Base-by-base conservation (phyloP, 2,797 vertebrate species). In the Anomalospiza imberbis region DNA sequence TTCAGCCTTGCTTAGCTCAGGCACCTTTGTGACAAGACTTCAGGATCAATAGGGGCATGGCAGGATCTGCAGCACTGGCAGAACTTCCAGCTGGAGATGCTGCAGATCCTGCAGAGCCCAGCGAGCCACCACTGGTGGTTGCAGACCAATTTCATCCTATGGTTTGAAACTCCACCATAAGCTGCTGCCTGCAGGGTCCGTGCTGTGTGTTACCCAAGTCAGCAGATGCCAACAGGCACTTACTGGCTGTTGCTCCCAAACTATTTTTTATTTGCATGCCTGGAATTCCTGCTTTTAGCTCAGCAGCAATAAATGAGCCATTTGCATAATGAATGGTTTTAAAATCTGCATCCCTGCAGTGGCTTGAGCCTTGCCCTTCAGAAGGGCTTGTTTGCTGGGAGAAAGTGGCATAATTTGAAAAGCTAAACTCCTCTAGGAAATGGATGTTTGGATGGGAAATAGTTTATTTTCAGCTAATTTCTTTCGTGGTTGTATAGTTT, bases 311-410 rank as follows among this genome's bases (percentile, higher is more conserved):
- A 93, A 94, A 86, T 31, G 88, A 95, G 55, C 88, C 29, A 83
- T 94, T 95, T 95, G 96, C 93, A 95, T 95, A 94, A 93, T 92
- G 84, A 96, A 83, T 63, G 88, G 94, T 29, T 93, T 87, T 34
- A 60, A 87, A 72, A 81, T 47, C 78, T 44, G 68, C 58, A 65
- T 51, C 90, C 78, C 81, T 55, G 71, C 82, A 17, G 76, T 76
- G 79, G 51, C 80, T 85, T 63, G 48, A 88, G 91, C 92, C 81
- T 76, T 88, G 86, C 88, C 92, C 85, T 93, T 90, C 86, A 79
- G 53, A 82, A 79, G 45, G 57, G 48, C 22, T 80, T 34, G 48
- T 78, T 89, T 78, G 54, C 60, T 7, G 0, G 57, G 84, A 74
- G 80, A 79, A 79, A 71, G 86, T 67, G 53, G 53, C 16, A 3